These are phyloP conservation scores for Mallotus villosus DNA, from an alignment of 2,797 vertebrate genomes.

Conservation along the genomic window DNA sequence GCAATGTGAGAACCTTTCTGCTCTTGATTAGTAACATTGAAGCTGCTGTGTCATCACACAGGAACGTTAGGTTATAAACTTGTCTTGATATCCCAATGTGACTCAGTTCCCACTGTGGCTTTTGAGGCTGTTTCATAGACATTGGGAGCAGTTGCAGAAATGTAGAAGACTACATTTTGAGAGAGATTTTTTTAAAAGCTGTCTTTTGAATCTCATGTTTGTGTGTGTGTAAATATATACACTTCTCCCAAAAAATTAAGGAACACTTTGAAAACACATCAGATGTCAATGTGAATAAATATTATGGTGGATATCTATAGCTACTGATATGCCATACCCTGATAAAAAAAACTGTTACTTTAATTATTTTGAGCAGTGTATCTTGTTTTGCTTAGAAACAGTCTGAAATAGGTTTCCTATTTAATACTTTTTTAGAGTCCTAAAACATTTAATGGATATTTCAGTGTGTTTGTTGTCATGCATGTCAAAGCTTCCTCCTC, in stretches of 20 bases:
- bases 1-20: not conserved
- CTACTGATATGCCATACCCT: no score
- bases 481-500: not conserved
- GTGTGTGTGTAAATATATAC: no score
- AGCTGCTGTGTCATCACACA: conserved; percentile 22
- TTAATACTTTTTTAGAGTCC: no score
- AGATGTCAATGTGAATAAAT: no score
- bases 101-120: conserved; percentile 22
- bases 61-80: conserved; percentile 41
- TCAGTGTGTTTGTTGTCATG: not conserved
- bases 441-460: not conserved
- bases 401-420: not conserved
- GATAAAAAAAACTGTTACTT: no score
- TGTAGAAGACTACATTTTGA: not conserved
- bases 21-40: not conserved
- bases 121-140: not conserved
- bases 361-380: no score
- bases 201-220: not conserved
- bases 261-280: no score
- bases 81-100: conserved; percentile 10
- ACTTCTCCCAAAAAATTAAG: no score
- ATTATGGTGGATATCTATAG: no score
- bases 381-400: not conserved
- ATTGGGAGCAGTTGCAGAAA: not conserved
- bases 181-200: not conserved